Evolutionary conservation across 2,888 invertebrate genomes (phyloP).

Genomic region (Erebia epiphron): DNA sequence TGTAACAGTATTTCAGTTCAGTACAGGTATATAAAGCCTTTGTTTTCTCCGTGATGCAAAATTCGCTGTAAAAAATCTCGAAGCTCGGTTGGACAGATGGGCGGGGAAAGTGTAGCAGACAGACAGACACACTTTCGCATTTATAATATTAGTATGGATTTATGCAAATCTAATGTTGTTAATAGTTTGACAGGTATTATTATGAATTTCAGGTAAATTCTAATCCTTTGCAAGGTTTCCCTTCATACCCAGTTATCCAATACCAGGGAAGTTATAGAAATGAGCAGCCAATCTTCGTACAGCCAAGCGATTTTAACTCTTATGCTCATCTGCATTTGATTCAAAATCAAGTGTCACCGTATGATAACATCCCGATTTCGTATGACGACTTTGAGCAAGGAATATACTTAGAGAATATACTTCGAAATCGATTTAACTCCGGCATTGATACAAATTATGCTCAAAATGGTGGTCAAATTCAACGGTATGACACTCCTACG

Average conservation of each 20-base stretch:
- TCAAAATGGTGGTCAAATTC: conserved; percentile 47
- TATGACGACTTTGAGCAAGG: conserved; percentile 44
- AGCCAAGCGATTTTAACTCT: conserved; percentile 34
- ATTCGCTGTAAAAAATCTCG: too few species aligned
- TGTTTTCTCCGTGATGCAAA: too few species aligned
- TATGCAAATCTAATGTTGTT: too few species aligned
- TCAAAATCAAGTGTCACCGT: conserved; percentile 46
- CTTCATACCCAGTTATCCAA: conserved; percentile 20
- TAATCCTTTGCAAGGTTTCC: conserved; percentile 30
- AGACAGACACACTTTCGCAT: too few species aligned
- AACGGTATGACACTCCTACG: conserved; percentile 6
- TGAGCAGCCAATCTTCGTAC: conserved; percentile 39
- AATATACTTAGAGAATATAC: conserved; percentile 45
- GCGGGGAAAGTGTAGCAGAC: too few species aligned
- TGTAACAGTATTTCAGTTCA: too few species aligned
- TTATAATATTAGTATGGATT: too few species aligned
- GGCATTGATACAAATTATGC: conserved; percentile 40
- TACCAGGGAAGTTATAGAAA: conserved; percentile 34
- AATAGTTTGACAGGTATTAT: background rate
- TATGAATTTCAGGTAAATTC: conserved; percentile 27
- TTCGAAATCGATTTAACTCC: conserved; percentile 24
- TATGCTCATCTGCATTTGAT: conserved; percentile 44
- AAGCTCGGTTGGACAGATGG: too few species aligned
- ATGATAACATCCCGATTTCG: conserved; percentile 29
- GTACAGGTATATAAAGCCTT: too few species aligned